A percentile compares a stretch with the other conserved stretches of the same genome.
phyloP scores from a whole-genome alignment of 2,797 vertebrate genomes.

The Thalassophryne amazonica region DNA sequence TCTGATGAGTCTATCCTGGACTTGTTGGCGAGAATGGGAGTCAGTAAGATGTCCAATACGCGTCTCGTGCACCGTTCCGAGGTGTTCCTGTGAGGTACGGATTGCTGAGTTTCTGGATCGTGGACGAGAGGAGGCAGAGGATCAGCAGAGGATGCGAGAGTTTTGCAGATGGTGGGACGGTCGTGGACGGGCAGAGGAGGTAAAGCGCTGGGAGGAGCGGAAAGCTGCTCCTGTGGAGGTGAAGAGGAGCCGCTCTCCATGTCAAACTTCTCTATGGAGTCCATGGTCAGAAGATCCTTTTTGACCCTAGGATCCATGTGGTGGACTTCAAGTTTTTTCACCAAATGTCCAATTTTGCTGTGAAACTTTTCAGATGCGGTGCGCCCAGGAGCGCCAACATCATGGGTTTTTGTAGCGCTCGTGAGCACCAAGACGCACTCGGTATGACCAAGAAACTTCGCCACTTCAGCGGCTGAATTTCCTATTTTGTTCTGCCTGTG shows the following conservation, averaged over 20 bases:
- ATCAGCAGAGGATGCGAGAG: not conserved
- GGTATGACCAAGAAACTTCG: slow-evolving; percentile 68
- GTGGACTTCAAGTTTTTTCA: slow-evolving; percentile 6
- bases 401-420: slow-evolving; percentile 3
- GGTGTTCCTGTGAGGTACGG: slow-evolving; percentile 16
- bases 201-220: slow-evolving; percentile 38
- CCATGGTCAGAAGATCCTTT: too few species aligned
- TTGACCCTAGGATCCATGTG: too few species aligned
- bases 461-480: slow-evolving; percentile 71
- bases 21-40: slow-evolving; percentile 48
- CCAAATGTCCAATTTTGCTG: slow-evolving; percentile 18
- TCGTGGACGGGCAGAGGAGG: slow-evolving; percentile 32
- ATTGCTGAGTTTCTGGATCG: not conserved
- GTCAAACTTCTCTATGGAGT: slow-evolving; percentile 70
- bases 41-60: slow-evolving; percentile 57
- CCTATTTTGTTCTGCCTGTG: slow-evolving; percentile 74
- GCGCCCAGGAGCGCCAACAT: slow-evolving; percentile 2
- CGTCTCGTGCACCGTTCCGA: slow-evolving; percentile 16
- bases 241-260: slow-evolving; percentile 26
- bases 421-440: slow-evolving; percentile 67
- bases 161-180: not conserved
- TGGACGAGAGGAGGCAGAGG: slow-evolving; percentile 22
- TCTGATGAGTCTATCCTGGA: slow-evolving; percentile 8
- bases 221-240: slow-evolving; percentile 1
- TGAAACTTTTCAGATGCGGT: slow-evolving; percentile 25